Evolutionary conservation across 2,888 invertebrate species (phyloP).

Genomic region (Philonicus albiceps): DNA sequence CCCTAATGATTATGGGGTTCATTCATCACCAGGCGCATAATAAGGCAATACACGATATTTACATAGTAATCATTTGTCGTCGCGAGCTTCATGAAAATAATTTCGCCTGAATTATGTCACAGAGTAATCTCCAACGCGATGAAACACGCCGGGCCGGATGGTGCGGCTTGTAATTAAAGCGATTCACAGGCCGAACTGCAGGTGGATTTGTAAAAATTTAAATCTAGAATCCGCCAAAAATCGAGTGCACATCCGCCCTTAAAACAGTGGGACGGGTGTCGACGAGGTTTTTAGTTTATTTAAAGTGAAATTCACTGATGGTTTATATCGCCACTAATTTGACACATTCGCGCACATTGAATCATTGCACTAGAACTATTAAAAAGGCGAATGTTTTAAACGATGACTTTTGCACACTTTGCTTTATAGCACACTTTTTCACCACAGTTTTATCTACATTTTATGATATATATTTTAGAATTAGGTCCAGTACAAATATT

Average conservation of each 20-base stretch:
- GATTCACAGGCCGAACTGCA: neutral
- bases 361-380: neutral
- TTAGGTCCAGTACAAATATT: neutral
- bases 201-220: neutral
- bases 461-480: neutral
- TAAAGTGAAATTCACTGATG: neutral
- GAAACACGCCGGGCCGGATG: neutral
- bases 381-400: neutral
- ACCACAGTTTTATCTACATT: neutral
- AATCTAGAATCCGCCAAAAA: neutral
- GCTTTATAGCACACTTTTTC: neutral
- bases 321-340: neutral
- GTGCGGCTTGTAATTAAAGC: neutral
- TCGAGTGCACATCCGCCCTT: neutral
- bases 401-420: neutral
- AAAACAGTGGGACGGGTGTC: neutral
- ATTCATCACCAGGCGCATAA: conserved; percentile 17
- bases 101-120: neutral
- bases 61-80: conserved; percentile 27
- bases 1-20: conserved; percentile 1
- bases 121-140: neutral
- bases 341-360: neutral
- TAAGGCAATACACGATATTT: conserved; percentile 17
- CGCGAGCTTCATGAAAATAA: neutral
- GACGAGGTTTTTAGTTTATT: neutral